phyloP scores from a whole-genome alignment of 2,797 vertebrate species.

The Mus minutoides region DNA sequence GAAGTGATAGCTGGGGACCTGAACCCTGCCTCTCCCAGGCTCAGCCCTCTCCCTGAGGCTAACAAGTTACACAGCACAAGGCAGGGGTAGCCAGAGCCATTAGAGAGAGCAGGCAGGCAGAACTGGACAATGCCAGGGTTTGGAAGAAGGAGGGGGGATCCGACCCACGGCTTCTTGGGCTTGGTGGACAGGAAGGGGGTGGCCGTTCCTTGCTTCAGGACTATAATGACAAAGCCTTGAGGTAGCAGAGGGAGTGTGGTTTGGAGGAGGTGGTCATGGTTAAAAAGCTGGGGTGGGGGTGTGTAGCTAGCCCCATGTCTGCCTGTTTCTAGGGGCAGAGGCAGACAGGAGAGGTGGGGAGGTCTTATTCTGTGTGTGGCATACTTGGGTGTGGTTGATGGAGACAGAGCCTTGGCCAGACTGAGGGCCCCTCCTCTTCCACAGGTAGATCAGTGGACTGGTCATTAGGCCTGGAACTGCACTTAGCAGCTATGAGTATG shows the following conservation, averaged over 20 bases:
- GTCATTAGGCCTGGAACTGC: neutral
- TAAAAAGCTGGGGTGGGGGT: neutral
- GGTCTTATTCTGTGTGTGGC: neutral
- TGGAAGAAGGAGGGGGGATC: neutral
- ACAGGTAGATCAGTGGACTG: neutral
- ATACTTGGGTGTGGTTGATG: neutral
- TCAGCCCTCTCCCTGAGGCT: neutral
- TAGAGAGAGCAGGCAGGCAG: fast-evolving
- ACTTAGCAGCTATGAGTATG: neutral
- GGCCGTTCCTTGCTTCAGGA: neutral
- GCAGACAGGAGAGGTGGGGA: neutral
- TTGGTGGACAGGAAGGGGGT: neutral
- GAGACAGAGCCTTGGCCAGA: neutral
- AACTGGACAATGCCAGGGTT: neutral
- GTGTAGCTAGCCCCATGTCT: neutral
- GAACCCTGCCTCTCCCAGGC: neutral
- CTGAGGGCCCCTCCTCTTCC: neutral
- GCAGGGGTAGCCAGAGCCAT: neutral
- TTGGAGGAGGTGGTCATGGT: neutral
- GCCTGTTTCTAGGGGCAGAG: neutral
- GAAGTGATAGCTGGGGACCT: neutral
- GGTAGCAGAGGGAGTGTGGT: fast-evolving
- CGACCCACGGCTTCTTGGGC: fast-evolving
- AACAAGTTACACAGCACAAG: neutral
- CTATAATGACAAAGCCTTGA: neutral